These are phyloP conservation scores for Rattus rattus DNA, from an alignment of 2,113 vertebrate genomes.

Conservation along the genomic window DNA sequence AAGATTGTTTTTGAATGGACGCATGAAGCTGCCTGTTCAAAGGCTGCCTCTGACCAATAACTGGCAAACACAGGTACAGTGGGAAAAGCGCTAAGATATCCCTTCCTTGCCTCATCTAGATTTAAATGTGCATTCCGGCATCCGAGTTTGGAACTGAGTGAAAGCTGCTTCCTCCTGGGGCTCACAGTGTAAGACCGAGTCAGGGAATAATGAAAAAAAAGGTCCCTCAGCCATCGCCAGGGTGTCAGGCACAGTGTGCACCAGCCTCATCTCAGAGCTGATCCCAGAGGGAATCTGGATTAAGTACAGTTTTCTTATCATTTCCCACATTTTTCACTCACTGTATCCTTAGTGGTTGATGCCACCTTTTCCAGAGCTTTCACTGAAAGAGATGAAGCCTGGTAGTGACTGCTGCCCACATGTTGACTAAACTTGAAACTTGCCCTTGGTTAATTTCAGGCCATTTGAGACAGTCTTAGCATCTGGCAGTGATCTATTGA, in stretches of 20 bases:
- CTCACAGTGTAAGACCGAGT: neutral
- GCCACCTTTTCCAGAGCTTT: neutral
- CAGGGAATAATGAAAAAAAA: neutral
- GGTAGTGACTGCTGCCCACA: neutral
- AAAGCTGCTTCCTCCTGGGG: neutral
- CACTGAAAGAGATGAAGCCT: neutral
- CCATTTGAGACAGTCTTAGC: neutral
- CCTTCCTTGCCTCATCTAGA: neutral
- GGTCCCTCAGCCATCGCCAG: neutral
- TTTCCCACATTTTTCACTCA: neutral
- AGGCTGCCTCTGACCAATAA: neutral
- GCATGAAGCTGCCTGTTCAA: neutral
- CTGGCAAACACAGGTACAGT: neutral
- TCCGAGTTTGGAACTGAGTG: neutral
- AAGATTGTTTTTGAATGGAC: neutral
- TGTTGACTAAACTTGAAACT: conserved; percentile 43
- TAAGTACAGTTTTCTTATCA: neutral
- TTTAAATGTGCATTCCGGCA: neutral
- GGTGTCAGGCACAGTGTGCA: neutral
- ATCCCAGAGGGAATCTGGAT: neutral
- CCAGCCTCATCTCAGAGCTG: neutral
- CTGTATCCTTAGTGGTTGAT: neutral
- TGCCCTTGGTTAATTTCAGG: neutral
- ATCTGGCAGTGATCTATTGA: neutral
- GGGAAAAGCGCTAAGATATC: neutral